Evolutionary conservation across 1,140 invertebrate species (phyloP).

Genomic region (Drosophila rufa): DNA sequence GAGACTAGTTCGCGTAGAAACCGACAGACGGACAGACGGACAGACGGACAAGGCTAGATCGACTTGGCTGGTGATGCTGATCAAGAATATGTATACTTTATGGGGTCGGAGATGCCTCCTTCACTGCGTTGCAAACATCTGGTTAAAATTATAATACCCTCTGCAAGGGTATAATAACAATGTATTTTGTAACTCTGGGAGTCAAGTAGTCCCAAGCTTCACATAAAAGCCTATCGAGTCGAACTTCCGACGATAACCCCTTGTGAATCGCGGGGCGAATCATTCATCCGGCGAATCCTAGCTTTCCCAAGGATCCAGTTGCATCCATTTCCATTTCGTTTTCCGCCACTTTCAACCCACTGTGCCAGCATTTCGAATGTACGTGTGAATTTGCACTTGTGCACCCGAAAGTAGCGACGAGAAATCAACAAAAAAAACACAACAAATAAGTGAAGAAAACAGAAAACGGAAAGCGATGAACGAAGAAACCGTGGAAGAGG

Average conservation of each 20-base stretch:
- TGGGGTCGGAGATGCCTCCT: no score
- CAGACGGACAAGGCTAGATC: no score
- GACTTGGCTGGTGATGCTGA: no score
- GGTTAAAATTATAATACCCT: no score
- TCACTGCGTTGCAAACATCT: no score
- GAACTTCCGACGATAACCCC: background rate
- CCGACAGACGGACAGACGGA: no score
- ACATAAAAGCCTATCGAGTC: background rate
- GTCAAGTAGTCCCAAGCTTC: no score
- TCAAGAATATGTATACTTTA: no score
- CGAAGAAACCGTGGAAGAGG: background rate
- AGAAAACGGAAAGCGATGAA: slow-evolving; percentile 67
- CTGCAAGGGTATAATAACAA: no score
- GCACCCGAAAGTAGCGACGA: slow-evolving; percentile 63
- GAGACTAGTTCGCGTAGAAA: no score
- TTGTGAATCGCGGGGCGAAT: background rate
- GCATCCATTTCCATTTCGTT: background rate
- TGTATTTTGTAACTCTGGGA: no score
- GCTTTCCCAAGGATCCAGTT: background rate
- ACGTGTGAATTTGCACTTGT: slow-evolving; percentile 82
- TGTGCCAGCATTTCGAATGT: slow-evolving; percentile 77
- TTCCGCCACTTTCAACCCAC: slow-evolving; percentile 52
- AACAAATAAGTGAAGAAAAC: slow-evolving; percentile 62
- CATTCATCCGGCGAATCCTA: background rate
- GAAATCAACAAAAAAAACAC: slow-evolving; percentile 47